phyloP scores from a whole-genome alignment of 1,140 invertebrate species.

The Globodera ellingtonae region DNA sequence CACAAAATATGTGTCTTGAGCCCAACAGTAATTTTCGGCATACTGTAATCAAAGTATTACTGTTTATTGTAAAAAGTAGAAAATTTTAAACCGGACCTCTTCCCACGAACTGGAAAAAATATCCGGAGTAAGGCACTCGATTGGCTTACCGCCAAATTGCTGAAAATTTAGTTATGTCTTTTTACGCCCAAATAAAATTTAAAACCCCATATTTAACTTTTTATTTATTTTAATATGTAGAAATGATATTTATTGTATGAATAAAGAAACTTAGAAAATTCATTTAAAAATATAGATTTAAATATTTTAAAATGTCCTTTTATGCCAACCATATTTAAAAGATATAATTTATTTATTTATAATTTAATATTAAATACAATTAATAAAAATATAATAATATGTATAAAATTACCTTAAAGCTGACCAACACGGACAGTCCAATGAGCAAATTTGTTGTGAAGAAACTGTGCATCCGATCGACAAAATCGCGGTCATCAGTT shows the following conservation, averaged over 20 bases:
- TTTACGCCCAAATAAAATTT: too few species aligned
- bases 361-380: neutral
- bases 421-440: conserved; percentile 49
- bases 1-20: conserved; percentile 54
- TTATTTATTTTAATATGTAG: neutral
- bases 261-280: conserved; percentile 23
- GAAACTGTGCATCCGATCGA: conserved; percentile 49
- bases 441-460: conserved; percentile 56
- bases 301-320: neutral
- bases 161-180: conserved; percentile 31
- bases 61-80: neutral
- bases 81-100: conserved; percentile 34
- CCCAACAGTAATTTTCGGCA: conserved; percentile 53
- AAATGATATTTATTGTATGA: neutral
- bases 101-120: conserved; percentile 54
- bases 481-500: conserved; percentile 55
- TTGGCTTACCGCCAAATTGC: conserved; percentile 57
- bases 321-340: conserved; percentile 15
- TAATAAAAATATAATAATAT: neutral
- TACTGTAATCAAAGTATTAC: conserved; percentile 34
- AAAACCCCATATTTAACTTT: neutral
- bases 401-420: conserved; percentile 50
- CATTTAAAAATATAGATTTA: neutral
- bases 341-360: neutral
- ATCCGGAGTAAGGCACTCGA: conserved; percentile 53